These are phyloP conservation scores for Brachyhypopomus gauderio DNA, from an alignment of 2,113 vertebrate species.

Conservation along the genomic window DNA sequence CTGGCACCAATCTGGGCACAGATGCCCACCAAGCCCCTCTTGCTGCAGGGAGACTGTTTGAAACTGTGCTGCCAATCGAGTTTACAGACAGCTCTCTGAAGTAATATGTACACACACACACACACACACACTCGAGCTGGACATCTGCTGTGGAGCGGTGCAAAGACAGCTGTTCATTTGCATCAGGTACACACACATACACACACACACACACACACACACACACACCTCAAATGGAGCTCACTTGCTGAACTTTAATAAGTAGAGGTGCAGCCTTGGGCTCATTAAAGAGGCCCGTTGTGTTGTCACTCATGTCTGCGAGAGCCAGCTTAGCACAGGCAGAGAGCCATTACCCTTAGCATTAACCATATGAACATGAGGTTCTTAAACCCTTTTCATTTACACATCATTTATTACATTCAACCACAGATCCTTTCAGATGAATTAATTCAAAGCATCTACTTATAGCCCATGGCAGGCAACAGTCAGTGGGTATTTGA, in stretches of 20 bases:
- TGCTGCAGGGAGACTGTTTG: slow-evolving; percentile 72
- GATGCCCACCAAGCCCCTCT: slow-evolving; percentile 33
- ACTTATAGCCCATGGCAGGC: background rate
- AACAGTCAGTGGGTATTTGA: background rate
- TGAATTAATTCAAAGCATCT: slow-evolving; percentile 11
- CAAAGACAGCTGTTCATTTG: slow-evolving; percentile 56
- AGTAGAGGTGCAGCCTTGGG: slow-evolving; percentile 43
- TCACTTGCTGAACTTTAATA: slow-evolving; percentile 51
- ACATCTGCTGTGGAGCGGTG: slow-evolving; percentile 60
- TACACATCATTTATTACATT: slow-evolving; percentile 25
- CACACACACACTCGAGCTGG: slow-evolving; percentile 35
- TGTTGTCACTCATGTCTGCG: slow-evolving; percentile 38
- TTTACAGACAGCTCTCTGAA: slow-evolving; percentile 77
- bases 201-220: slow-evolving; percentile 22
- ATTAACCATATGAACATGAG: slow-evolving; percentile 13
- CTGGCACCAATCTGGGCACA: slow-evolving; percentile 40
- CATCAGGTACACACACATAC: slow-evolving; percentile 53
- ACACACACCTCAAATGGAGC: slow-evolving; percentile 43
- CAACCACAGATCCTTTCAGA: slow-evolving; percentile 3
- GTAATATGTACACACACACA: slow-evolving; percentile 53
- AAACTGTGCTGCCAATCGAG: slow-evolving; percentile 69
- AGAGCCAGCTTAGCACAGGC: slow-evolving; percentile 32
- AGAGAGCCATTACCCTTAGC: slow-evolving; percentile 9
- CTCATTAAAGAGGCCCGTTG: slow-evolving; percentile 29
- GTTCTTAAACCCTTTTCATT: slow-evolving; percentile 7